Percentiles rank a stretch among this genome's conserved stretches.
Conservation (phyloP, 1,140 invertebrate species). For the Patella vulgata region DNA sequence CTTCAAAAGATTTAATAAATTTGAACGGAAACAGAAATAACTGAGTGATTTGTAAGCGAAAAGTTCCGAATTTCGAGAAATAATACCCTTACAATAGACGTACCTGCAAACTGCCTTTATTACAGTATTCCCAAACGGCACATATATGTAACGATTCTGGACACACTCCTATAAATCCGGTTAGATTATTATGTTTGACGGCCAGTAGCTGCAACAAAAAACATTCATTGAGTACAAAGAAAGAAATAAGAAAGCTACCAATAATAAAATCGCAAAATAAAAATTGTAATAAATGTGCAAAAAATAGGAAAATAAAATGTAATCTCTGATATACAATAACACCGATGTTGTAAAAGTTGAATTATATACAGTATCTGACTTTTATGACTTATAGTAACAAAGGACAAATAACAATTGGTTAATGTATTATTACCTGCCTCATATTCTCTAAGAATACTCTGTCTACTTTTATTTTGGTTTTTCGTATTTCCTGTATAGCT, state of each 20-base stretch:
- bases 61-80: no score
- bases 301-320: neutral
- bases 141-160: conserved; percentile 77
- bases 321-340: no score
- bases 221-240: no score
- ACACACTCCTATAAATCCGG: conserved; percentile 91
- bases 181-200: conserved; percentile 91
- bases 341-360: no score
- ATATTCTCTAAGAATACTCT: conserved; percentile 48
- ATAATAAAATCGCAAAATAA: neutral
- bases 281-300: neutral
- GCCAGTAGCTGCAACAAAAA: conserved; percentile 81
- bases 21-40: no score
- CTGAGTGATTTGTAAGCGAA: no score
- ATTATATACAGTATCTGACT: no score
- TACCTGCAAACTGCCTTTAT: conserved; percentile 87
- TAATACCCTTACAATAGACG: no score
- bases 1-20: no score
- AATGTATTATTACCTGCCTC: conserved; percentile 45
- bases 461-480: conserved; percentile 45
- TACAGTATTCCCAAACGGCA: conserved; percentile 91
- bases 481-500: conserved; percentile 41
- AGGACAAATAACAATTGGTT: no score
- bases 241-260: neutral
- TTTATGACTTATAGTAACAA: no score